These are phyloP conservation scores for Tipula vernalis DNA, from an alignment of 2,888 invertebrate species.

Conservation along the genomic window DNA sequence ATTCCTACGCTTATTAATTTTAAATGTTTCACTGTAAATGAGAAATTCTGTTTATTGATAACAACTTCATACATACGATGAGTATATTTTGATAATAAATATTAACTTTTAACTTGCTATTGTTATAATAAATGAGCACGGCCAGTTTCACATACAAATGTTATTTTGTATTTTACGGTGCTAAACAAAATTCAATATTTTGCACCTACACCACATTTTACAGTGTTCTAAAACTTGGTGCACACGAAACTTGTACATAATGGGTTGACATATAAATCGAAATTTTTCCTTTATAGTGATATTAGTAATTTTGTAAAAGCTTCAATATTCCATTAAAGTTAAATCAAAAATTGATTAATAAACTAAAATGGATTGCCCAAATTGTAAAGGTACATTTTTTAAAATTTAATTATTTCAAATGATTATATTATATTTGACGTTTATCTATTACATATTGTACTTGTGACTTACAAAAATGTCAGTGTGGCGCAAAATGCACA, in stretches of 20 bases:
- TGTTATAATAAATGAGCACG: too few species aligned
- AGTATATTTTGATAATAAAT: too few species aligned
- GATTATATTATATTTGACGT: background rate
- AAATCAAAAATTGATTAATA: background rate
- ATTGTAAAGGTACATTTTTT: background rate
- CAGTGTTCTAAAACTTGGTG: background rate
- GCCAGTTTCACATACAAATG: too few species aligned
- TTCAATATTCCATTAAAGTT: background rate
- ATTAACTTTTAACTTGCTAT: too few species aligned
- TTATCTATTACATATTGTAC: background rate
- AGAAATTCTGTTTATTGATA: too few species aligned
- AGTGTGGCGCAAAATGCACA: background rate
- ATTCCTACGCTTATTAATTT: too few species aligned
- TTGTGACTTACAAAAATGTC: background rate
- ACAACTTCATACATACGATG: too few species aligned
- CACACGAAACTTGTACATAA: background rate
- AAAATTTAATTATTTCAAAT: background rate
- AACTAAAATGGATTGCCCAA: background rate
- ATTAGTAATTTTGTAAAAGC: background rate
- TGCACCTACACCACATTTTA: too few species aligned
- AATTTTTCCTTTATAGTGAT: background rate
- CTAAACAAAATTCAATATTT: too few species aligned
- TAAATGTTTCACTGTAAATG: too few species aligned
- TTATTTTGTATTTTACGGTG: too few species aligned
- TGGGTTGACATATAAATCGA: background rate